Evolutionary conservation across 2,888 invertebrate genomes (phyloP), one percentile per base, ranked within the genome.

Genomic region (Adelognathus sp.): DNA sequence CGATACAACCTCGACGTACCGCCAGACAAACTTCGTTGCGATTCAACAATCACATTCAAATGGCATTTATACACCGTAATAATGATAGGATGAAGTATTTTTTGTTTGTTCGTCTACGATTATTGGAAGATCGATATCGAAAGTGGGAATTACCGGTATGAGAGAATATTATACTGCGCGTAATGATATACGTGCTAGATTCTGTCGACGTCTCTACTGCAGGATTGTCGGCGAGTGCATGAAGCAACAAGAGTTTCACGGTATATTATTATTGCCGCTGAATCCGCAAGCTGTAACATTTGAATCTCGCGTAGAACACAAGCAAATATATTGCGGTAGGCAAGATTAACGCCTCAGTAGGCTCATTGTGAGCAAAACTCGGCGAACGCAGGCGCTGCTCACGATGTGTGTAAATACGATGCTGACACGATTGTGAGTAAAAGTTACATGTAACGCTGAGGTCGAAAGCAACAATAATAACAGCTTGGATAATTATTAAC

Each of bases 111-210:
- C 0, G 24, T 66, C 52, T n/a, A n/a, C n/a, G 36, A 66, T 7
- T 21, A 21, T 18, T 21, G 3, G 24, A 52, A 66, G 64, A 66
- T 66, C 52, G 52, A 21, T 66, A 66, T 66, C 64, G 24, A 66
- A 11, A 66, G 52, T 66, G 64, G 50, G n/a, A 66, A 66, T 66
- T 36, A 33, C 41, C 31, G 33, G 21, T 36, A 44, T 21, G 9
- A 41, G 58, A 36, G 41, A 24, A 21, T 61, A 16, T 41, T 46
- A 31, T 18, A 4, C 9, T 7, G 21, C n/a, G 36, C 36, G 50
- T 36, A 36, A 36, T 33, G 36, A 66, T 39, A 52, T n/a, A 66
- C 24, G 24, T 27, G 52, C 14, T 36, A 36, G 24, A 14, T 52
- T 52, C 9, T 66, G 50, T 66, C 64, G 36, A 66, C 36, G 52